Base-by-base conservation (phyloP, 2,888 invertebrate species). In the Chirona hameri region DNA sequence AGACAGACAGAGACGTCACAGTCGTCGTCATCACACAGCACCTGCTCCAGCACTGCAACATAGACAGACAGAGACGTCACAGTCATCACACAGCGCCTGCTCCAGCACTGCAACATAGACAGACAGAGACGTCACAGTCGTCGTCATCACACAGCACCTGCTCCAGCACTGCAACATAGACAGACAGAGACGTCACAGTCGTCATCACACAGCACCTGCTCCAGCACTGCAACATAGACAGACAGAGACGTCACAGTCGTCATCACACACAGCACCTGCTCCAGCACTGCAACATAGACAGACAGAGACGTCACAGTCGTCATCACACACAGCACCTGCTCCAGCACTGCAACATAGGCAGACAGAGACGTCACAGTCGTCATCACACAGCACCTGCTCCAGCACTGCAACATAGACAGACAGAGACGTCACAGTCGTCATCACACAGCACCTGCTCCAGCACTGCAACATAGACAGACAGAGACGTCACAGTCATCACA, bases 161-260 rank as follows among this genome's bases (percentile, higher is more conserved):
- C 39, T 39, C 39, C 39, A 39, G 39, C 39, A 39, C 7, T 2
- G 4, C 2, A 2, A 39, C 7, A 39, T 2, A 39, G 39, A 39
- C 39, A 39, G 39, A 39, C 39, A 39, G 39, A 39, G 39, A 39
- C 7, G 39, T 39, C 39, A 39, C 39, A 39, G n/a, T n/a, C n/a
- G 39, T 39, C 39, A 39, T 39, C 39, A 39, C 39, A 39, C 39
- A 39, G 39, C 39, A 39, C 39, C 39, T 39, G 39, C 39, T 39
- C 39, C 39, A 39, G 39, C 39, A 39, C 39, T 5, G 2, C 4
- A 5, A 7, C 4, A 7, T 7, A 39, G 4, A 39, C 39, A 39
- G 39, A 39, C 84, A 29, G 82, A 60, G 84, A 84, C 12, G 39
- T 39, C 2, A 39, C 39, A 39, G 39, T 55, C 55, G 55, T 18